Conservation (phyloP, 2,113 vertebrate genomes). For the Psilopsiagon aymara region DNA sequence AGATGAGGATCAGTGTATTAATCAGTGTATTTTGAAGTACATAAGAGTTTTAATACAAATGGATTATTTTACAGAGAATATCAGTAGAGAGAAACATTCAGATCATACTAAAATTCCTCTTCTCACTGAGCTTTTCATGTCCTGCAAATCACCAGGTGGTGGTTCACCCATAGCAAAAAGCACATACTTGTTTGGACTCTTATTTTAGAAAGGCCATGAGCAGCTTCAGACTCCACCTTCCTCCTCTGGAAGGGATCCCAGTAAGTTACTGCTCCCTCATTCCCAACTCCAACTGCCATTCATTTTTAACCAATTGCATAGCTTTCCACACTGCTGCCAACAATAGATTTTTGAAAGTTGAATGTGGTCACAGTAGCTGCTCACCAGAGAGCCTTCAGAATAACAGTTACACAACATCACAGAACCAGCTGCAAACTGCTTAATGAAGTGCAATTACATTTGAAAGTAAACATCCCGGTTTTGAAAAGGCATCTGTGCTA, state of each 20-base stretch:
- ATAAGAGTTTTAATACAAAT: fast-evolving
- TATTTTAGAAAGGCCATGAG: slow-evolving; percentile 4
- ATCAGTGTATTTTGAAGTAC: neutral
- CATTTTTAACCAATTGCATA: slow-evolving; percentile 7
- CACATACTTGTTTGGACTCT: neutral
- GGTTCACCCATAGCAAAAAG: neutral
- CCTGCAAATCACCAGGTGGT: neutral
- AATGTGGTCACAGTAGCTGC: neutral
- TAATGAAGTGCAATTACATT: neutral
- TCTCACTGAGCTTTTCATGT: neutral
- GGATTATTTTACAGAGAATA: neutral
- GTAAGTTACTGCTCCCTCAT: slow-evolving; percentile 32
- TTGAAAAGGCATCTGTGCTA: neutral
- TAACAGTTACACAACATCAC: neutral
- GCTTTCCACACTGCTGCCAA: neutral
- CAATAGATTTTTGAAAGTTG: slow-evolving; percentile 10
- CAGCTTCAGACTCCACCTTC: slow-evolving; percentile 24
- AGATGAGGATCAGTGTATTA: fast-evolving
- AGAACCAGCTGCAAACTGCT: neutral
- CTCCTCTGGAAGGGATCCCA: slow-evolving; percentile 41
- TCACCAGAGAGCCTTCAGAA: neutral
- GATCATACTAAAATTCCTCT: neutral
- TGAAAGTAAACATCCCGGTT: neutral
- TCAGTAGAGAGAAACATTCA: neutral
- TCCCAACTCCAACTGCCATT: slow-evolving; percentile 24